Conservation (phyloP, 2,797 vertebrate species). For the Gila robusta region DNA sequence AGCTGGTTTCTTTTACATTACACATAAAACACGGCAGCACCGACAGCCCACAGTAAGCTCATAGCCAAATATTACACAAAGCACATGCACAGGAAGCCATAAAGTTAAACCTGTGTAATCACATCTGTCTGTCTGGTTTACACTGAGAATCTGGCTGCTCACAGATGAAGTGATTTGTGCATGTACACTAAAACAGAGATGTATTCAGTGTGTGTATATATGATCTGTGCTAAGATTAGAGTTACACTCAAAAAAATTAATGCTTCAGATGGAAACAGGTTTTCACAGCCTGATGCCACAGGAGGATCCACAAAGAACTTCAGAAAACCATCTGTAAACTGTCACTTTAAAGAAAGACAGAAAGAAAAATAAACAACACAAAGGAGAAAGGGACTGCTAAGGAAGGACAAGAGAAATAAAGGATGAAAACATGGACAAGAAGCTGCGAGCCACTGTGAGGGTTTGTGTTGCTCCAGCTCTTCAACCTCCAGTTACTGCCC, state of each 20-base stretch:
- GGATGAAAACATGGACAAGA: neutral
- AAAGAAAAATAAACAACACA: neutral
- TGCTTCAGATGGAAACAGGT: neutral
- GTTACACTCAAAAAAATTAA: neutral
- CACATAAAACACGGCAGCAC: neutral
- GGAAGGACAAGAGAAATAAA: neutral
- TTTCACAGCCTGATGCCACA: neutral
- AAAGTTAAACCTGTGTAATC: slow-evolving; percentile 19
- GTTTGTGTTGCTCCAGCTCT: neutral
- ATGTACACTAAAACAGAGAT: neutral
- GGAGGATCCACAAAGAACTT: neutral
- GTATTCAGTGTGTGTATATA: neutral
- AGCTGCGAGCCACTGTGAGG: neutral
- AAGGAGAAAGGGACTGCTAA: neutral
- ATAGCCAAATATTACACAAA: slow-evolving; percentile 6
- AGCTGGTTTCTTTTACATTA: neutral
- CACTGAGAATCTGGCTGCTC: neutral
- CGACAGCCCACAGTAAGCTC: neutral
- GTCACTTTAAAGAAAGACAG: neutral
- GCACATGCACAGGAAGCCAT: neutral
- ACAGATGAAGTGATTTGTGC: slow-evolving; percentile 28
- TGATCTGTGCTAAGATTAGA: neutral
- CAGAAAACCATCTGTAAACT: neutral
- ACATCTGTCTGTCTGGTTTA: slow-evolving; percentile 17
- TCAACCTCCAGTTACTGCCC: neutral